Evolutionary conservation across 1,140 invertebrate species (phyloP), one percentile per base, ranked within the genome.

Genomic region (Papilio aristodemus): DNA sequence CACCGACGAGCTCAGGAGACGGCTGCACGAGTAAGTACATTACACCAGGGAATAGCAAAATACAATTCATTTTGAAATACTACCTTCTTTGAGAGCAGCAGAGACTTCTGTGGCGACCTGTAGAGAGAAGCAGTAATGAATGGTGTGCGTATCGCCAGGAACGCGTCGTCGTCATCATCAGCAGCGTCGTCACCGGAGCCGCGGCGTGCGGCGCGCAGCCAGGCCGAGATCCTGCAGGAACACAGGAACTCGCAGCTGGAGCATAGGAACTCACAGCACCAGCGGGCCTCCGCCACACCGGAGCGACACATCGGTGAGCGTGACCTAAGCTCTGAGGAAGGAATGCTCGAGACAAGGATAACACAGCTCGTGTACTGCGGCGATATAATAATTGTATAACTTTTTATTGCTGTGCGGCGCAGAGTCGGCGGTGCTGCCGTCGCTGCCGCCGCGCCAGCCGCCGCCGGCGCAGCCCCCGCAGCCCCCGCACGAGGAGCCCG

Each of bases 151-250:
- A n/a, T n/a, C n/a, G n/a, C 22, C 78, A 91, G 87, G 70, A 90
- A 89, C 62, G 90, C 85, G 3, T 91, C 89, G 6, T 86, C 90
- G 0, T 90, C 89, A 37, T 91, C 90, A 27, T 91, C 88, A 11
- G 77, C 76, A 2, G 76, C 74, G 19, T 88, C 89, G 7, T 87
- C 91, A 0, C 90, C 91, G 9, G 89, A 91, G 71, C 84, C 87
- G n/a, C 58, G 74, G 27, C 82, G 84, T 1, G 70, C 73, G 7
- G 73, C 82, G n/a, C 80, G 88, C 57, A 86, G 87, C 8, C 91
- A 92, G 74, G 80, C 86, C 4, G 89, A 92, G 74, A 92, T 92
- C 57, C 75, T 92, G 57, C 87, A 89, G 67, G 84, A 91, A 71
- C 90, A 91, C 75, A 75, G 90, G 13, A 80, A 72, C 68, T 83